These are phyloP conservation scores for Gymnosoma rotundatum DNA, from an alignment of 2,888 invertebrate genomes.

Conservation along the genomic window DNA sequence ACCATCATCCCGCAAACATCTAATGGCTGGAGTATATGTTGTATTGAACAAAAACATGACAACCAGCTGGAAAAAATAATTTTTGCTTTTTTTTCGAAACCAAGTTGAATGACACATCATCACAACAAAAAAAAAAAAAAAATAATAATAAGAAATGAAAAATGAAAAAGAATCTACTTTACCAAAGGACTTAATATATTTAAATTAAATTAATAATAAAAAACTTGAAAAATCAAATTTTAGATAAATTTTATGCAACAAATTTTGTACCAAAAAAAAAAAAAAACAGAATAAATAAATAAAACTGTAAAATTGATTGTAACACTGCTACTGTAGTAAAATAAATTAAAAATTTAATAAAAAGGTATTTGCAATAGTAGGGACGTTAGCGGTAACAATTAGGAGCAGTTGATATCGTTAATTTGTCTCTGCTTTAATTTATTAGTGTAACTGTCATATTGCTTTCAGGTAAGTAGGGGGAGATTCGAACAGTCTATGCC, in stretches of 20 bases:
- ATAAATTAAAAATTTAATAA: conserved; percentile 16
- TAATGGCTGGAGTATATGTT: neutral
- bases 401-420: neutral
- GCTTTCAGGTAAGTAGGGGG: too few relatives aligned
- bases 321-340: conserved; percentile 30
- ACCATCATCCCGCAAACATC: neutral
- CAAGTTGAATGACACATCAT: conserved; percentile 47
- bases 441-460: neutral
- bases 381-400: neutral
- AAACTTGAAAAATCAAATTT: conserved; percentile 42
- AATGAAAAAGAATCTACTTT: neutral
- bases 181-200: conserved; percentile 1
- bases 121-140: neutral
- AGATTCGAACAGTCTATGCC: too few relatives aligned
- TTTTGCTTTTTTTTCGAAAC: neutral
- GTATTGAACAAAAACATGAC: conserved; percentile 32
- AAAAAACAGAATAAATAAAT: neutral
- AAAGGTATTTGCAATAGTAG: neutral
- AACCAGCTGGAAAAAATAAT: conserved; percentile 4
- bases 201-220: conserved; percentile 4
- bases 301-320: conserved; percentile 34
- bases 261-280: conserved; percentile 50
- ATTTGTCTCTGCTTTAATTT: neutral
- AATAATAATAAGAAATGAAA: conserved; percentile 5
- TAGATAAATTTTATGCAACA: conserved; percentile 60